Base-by-base conservation (phyloP, 1,140 invertebrate genomes). In the Medauroidea extradentata region DNA sequence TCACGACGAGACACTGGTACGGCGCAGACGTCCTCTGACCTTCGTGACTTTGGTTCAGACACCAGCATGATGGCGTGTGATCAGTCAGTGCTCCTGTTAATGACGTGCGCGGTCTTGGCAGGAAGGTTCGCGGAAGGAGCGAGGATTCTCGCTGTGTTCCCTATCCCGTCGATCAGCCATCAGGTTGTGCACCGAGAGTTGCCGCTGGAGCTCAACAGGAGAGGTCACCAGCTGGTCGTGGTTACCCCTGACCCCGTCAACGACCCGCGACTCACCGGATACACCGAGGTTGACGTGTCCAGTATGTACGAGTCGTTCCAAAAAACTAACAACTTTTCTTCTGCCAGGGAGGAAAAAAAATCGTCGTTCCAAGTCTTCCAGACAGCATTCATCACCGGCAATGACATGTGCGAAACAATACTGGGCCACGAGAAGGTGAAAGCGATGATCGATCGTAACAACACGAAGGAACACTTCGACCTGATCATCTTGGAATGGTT, bases 191-290 rank as follows among this genome's bases (percentile, higher is more conserved):
- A 85, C 21, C 76, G 79, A 3, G 67, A 71, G 0, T 52, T 85
- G 51, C 75, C 80, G 65, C 79, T 78, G 58, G 81, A 72, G 8
- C 52, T 85, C 21, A 81, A 78, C 0, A 64, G 53, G 14, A 73
- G 70, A 34, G 83, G 82, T 7, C 83, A 85, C 60, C 70, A 81
- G 38, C 74, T 85, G 2, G 81, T 82, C 2, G 66, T n/a, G n/a
- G n/a, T n/a, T n/a, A n/a, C n/a, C n/a, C n/a, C n/a, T n/a, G n/a
- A n/a, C n/a, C n/a, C n/a, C 0, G 66, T 76, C 3, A 8, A 16
- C n/a, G 78, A 78, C 49, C 71, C 69, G 38, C 70, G 73, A 0
- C 60, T 75, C 1, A 65, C 72, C 2, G 82, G 83, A 63, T 82
- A 81, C 39, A 72, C 65, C 3, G 80, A 85, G 61, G 63, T 82